A percentile compares a stretch with the other conserved stretches of the same genome.
These are phyloP conservation scores for Grallaria varia DNA, from an alignment of 2,113 vertebrate species.

Conservation along the genomic window DNA sequence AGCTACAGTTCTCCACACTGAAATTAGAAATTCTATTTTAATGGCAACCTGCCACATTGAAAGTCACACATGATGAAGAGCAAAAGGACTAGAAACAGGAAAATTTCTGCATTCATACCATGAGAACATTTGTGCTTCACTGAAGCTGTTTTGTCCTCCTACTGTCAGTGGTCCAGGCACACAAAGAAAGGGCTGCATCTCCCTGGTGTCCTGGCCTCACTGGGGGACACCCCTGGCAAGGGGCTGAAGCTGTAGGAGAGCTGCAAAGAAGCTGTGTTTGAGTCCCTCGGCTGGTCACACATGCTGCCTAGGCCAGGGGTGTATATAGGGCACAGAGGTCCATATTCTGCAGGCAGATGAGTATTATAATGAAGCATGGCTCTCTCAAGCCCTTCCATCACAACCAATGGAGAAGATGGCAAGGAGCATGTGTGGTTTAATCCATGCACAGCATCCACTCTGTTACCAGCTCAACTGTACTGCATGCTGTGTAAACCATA, in stretches of 20 bases:
- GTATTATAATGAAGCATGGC: background rate
- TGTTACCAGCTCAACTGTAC: background rate
- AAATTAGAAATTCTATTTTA: too few species aligned
- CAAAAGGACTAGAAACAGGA: background rate
- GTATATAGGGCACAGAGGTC: background rate
- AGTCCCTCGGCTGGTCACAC: background rate
- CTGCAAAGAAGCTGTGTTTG: background rate
- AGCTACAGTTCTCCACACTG: too few species aligned
- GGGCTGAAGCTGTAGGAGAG: background rate
- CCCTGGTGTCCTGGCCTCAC: background rate
- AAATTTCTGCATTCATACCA: background rate
- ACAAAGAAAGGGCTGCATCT: background rate
- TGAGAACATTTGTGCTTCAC: background rate
- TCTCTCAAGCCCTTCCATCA: background rate
- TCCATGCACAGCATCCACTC: background rate
- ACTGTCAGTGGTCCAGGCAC: background rate
- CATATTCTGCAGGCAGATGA: background rate
- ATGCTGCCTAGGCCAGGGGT: background rate
- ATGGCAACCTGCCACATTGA: background rate
- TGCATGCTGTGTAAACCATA: background rate
- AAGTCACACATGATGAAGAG: background rate
- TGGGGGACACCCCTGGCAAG: background rate
- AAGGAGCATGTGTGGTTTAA: background rate
- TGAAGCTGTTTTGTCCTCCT: background rate
- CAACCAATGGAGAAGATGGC: rapidly evolving